Conservation (phyloP, 2,888 invertebrate genomes). For the Pasiphila rectangulata region DNA sequence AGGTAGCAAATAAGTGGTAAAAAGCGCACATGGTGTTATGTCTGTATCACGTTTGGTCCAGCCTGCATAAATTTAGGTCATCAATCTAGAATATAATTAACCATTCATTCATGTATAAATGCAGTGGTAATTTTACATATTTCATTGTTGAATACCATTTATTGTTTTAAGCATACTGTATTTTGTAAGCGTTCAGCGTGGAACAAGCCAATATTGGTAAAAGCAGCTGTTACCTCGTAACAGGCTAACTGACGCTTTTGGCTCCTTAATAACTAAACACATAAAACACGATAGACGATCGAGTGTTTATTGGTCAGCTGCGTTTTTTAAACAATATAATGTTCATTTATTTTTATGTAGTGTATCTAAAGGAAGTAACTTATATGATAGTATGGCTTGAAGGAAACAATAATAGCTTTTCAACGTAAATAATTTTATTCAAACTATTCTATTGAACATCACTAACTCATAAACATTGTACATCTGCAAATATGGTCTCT, state of each 20-base stretch:
- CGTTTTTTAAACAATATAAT: background rate
- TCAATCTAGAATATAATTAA: no score
- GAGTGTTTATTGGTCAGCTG: no score
- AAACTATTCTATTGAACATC: slow-evolving; percentile 81
- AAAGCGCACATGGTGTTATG: no score
- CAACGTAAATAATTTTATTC: slow-evolving; percentile 82
- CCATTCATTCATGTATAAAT: no score
- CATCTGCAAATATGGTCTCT: slow-evolving; percentile 78
- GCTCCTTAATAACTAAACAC: slow-evolving; percentile 34
- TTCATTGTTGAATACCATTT: no score
- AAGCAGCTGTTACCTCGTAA: slow-evolving; percentile 55
- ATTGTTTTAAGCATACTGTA: slow-evolving; percentile 43
- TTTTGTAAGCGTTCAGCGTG: slow-evolving; percentile 57
- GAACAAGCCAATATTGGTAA: slow-evolving; percentile 52
- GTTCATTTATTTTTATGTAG: background rate
- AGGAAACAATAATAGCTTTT: slow-evolving; percentile 68
- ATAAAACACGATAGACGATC: slow-evolving; percentile 33
- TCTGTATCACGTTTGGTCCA: no score
- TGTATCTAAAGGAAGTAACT: background rate
- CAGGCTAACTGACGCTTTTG: slow-evolving; percentile 48
- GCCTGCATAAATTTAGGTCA: no score
- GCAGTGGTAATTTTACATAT: no score
- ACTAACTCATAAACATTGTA: slow-evolving; percentile 80
- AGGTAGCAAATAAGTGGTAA: no score
- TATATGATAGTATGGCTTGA: background rate